Evolutionary conservation across 2,888 invertebrate species (phyloP).

Genomic region (Epirrhoe tristata): DNA sequence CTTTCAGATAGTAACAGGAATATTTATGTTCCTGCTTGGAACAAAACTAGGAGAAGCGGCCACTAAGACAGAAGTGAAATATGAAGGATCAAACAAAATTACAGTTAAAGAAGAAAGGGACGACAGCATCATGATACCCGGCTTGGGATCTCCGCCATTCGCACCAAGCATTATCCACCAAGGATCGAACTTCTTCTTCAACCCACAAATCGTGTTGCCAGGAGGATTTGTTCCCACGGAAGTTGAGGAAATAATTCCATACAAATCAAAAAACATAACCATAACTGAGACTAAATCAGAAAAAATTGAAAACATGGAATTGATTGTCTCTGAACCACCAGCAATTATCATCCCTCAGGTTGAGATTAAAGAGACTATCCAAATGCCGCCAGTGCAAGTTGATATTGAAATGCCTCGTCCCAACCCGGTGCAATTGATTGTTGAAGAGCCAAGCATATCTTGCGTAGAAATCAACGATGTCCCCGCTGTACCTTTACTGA

Average conservation of each 20-base stretch:
- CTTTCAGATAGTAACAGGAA: slow-evolving; percentile 48
- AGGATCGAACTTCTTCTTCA: slow-evolving; percentile 59
- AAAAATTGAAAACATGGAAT: slow-evolving; percentile 28
- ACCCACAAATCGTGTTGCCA: slow-evolving; percentile 51
- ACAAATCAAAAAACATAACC: slow-evolving; percentile 12
- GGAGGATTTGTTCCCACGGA: slow-evolving; percentile 37
- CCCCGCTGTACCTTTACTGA: slow-evolving; percentile 22
- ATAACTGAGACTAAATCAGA: slow-evolving; percentile 5
- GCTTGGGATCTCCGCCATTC: slow-evolving; percentile 39
- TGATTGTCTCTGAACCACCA: slow-evolving; percentile 20
- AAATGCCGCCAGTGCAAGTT: slow-evolving; percentile 6
- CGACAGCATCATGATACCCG: slow-evolving; percentile 27
- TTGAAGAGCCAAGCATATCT: slow-evolving; percentile 10
- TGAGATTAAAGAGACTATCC: slow-evolving; percentile 8
- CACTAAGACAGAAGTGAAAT: slow-evolving; percentile 40
- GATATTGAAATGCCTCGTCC: slow-evolving; percentile 15
- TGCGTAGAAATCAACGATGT: slow-evolving; percentile 20
- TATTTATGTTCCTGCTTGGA: slow-evolving; percentile 50
- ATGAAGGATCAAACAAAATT: slow-evolving; percentile 43
- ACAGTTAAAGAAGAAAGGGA: slow-evolving; percentile 45
- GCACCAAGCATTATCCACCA: slow-evolving; percentile 52
- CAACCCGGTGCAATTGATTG: slow-evolving; percentile 2
- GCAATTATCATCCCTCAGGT: not conserved
- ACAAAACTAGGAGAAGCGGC: slow-evolving; percentile 36
- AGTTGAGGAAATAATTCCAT: slow-evolving; percentile 40